Conservation (phyloP, 2,888 invertebrate genomes). For the Cephus pulcher region DNA sequence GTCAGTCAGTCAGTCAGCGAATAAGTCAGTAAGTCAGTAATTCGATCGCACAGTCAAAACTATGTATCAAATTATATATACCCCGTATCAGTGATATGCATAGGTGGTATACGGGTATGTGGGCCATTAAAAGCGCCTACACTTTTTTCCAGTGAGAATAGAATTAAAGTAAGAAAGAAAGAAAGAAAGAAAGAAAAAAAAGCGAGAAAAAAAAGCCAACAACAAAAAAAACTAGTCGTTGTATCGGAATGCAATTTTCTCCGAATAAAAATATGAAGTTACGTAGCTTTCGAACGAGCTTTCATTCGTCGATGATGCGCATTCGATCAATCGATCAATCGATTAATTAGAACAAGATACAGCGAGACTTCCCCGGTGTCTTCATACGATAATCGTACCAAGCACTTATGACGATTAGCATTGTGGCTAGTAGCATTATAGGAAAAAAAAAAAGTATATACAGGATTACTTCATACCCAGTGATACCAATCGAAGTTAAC, state of each 20-base stretch:
- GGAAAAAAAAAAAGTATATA: too few relatives aligned
- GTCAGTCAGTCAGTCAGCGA: not conserved
- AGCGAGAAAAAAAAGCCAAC: not conserved
- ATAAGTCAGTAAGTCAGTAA: slow-evolving; percentile 1
- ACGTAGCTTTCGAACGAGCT: slow-evolving; percentile 28
- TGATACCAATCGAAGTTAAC: too few relatives aligned
- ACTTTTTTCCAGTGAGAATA: slow-evolving; percentile 32
- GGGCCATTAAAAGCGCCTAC: slow-evolving; percentile 36
- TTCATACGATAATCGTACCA: too few relatives aligned
- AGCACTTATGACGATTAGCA: too few relatives aligned
- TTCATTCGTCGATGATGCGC: too few relatives aligned
- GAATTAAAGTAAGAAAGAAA: slow-evolving; percentile 18
- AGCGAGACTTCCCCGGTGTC: too few relatives aligned
- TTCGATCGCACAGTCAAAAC: not conserved
- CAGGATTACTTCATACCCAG: too few relatives aligned
- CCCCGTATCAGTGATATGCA: slow-evolving; percentile 30
- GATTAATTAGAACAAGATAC: too few relatives aligned
- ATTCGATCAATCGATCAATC: too few relatives aligned
- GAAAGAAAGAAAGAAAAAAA: not conserved
- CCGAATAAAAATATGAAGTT: slow-evolving; percentile 37
- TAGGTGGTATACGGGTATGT: slow-evolving; percentile 37
- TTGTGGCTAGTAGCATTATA: too few relatives aligned
- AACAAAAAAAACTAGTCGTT: slow-evolving; percentile 25
- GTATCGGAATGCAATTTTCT: slow-evolving; percentile 38
- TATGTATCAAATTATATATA: slow-evolving; percentile 17